These are phyloP conservation scores for Pardosa pseudoannulata DNA, from an alignment of 2,888 invertebrate species.

Conservation along the genomic window DNA sequence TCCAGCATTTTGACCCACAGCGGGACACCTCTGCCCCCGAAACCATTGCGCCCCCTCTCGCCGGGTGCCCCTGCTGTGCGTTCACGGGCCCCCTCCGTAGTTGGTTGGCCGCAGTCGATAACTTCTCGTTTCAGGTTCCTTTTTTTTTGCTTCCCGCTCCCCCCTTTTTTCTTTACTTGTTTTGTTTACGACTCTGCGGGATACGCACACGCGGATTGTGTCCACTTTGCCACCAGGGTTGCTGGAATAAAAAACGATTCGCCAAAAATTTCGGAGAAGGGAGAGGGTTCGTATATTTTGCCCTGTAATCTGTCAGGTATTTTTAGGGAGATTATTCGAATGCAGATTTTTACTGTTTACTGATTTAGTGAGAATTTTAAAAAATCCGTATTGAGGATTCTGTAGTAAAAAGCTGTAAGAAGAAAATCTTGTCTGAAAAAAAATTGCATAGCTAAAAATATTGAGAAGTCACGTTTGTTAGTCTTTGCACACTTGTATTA, in stretches of 20 bases:
- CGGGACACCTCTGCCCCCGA: slow-evolving; percentile 35
- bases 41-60: slow-evolving; percentile 44
- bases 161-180: neutral
- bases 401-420: too few relatives aligned
- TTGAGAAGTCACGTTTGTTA: too few relatives aligned
- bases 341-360: too few relatives aligned
- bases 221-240: neutral
- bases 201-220: neutral
- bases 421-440: too few relatives aligned
- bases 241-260: neutral
- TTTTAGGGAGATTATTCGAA: too few relatives aligned
- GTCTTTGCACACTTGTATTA: too few relatives aligned
- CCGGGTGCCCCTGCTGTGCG: slow-evolving; percentile 26
- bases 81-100: slow-evolving; percentile 31
- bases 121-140: slow-evolving; percentile 40
- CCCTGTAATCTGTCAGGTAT: too few relatives aligned
- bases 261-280: too few relatives aligned
- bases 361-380: too few relatives aligned
- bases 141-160: neutral
- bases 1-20: slow-evolving; percentile 60
- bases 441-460: too few relatives aligned
- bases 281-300: too few relatives aligned
- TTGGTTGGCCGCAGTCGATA: slow-evolving; percentile 34
- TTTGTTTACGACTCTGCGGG: slow-evolving; percentile 15
- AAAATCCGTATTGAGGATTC: too few relatives aligned